A percentile compares a stretch with the other conserved stretches of the same genome.
phyloP scores from a whole-genome alignment of 2,113 vertebrate species.

The Garra rufa region DNA sequence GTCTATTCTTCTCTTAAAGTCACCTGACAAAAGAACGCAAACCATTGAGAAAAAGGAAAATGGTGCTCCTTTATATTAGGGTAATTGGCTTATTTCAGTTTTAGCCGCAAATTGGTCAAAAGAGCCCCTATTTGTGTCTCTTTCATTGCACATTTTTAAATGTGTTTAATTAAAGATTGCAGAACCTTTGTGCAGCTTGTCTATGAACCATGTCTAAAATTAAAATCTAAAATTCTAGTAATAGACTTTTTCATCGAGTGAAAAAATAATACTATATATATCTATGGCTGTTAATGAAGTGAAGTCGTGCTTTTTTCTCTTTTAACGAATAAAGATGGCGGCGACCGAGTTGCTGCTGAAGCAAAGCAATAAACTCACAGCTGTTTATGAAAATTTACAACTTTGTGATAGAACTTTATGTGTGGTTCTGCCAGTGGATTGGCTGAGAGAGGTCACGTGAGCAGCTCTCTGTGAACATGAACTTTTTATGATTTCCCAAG shows the following conservation, averaged over 20 bases:
- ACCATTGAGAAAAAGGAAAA: not conserved
- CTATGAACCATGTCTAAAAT: not conserved
- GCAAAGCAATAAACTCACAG: constrained; percentile 98
- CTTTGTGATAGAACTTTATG: constrained; percentile 99
- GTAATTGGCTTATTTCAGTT: not conserved
- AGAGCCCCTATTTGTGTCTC: not conserved
- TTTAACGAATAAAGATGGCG: constrained; percentile 73
- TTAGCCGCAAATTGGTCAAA: not conserved
- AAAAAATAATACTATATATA: constrained; percentile 1
- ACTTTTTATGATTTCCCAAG: constrained; percentile 99
- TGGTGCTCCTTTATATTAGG: not conserved
- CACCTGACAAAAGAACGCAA: constrained; percentile 33
- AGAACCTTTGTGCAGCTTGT: not conserved
- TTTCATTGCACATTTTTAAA: not conserved
- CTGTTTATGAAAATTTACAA: constrained; percentile 99
- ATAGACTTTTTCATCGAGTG: not conserved
- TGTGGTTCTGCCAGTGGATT: constrained; percentile 92
- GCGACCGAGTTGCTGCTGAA: constrained; percentile 84
- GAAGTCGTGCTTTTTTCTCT: constrained; percentile 49
- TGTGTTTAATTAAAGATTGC: not conserved
- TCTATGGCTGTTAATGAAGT: constrained; percentile 11
- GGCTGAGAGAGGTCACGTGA: constrained; percentile 95
- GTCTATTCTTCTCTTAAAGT: constrained; percentile 44
- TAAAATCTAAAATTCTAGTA: not conserved
- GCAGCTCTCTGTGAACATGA: constrained; percentile 95